phyloP scores from a whole-genome alignment of 2,888 invertebrate genomes.

The Sphaerophoria rueppellii region DNA sequence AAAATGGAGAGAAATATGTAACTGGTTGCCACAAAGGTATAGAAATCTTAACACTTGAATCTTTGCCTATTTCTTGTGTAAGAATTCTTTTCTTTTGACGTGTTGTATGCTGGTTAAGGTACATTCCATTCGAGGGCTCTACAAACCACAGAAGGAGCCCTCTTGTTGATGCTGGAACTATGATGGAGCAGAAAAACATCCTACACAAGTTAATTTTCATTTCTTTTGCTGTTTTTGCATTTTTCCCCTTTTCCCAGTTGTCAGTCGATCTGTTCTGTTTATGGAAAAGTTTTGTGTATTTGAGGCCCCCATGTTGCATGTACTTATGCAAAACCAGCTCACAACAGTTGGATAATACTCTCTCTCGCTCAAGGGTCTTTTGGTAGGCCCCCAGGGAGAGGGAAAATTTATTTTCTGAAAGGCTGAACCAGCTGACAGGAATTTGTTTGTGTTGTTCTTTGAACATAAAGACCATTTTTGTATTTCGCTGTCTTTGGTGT shows the following conservation, averaged over 20 bases:
- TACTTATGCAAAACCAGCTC: constrained; percentile 44
- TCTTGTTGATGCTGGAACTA: not conserved
- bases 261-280: constrained; percentile 63
- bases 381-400: not conserved
- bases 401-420: constrained; percentile 51
- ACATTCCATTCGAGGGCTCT: constrained; percentile 40
- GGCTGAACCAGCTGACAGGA: constrained; percentile 55
- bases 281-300: constrained; percentile 38
- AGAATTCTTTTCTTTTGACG: constrained; percentile 21
- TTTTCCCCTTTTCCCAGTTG: constrained; percentile 38
- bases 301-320: constrained; percentile 14
- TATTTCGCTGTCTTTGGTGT: not conserved
- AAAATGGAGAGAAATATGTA: constrained; percentile 37
- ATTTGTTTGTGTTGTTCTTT: constrained; percentile 26
- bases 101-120: constrained; percentile 36
- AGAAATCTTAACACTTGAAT: constrained; percentile 65
- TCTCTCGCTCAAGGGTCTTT: constrained; percentile 2
- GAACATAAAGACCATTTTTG: constrained; percentile 20
- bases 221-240: no score
- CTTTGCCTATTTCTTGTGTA: constrained; percentile 50
- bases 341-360: not conserved
- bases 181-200: constrained; percentile 13
- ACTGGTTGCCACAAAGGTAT: constrained; percentile 22
- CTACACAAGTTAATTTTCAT: constrained; percentile 30
- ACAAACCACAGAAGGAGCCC: constrained; percentile 4